Conservation (phyloP, 2,113 vertebrate species). For the Euleptes europaea region DNA sequence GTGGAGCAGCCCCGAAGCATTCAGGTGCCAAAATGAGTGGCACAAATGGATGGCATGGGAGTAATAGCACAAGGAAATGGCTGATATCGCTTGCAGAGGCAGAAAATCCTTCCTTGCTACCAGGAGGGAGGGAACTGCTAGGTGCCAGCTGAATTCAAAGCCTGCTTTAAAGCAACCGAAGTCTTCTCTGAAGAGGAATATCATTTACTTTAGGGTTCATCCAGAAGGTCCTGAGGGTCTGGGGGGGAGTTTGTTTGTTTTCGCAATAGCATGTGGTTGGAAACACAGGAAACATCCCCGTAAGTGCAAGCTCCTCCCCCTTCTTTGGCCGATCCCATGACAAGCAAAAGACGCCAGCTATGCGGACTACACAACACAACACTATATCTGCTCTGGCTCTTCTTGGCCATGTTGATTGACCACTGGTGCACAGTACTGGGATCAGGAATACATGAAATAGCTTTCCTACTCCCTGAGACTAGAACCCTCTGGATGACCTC, state of each 20-base stretch:
- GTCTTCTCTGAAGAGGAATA: background rate
- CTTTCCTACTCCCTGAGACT: background rate
- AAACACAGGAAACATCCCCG: background rate
- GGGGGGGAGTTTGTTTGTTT: background rate
- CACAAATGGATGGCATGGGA: no score
- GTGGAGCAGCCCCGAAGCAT: background rate
- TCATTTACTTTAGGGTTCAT: background rate
- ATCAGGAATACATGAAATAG: background rate
- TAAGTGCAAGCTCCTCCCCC: background rate
- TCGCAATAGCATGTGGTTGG: background rate
- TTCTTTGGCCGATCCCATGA: no score
- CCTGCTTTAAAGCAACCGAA: background rate
- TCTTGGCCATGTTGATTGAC: background rate
- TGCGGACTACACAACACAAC: no score
- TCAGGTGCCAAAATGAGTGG: no score
- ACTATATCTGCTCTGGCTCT: background rate
- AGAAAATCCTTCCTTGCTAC: background rate
- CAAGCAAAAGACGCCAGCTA: background rate
- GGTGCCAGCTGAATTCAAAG: background rate
- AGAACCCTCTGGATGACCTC: background rate
- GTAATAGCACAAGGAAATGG: background rate
- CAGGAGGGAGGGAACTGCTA: background rate
- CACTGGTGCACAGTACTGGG: background rate
- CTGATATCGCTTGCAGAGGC: background rate
- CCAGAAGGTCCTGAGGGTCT: background rate